These are phyloP conservation scores for Drosophila subsilvestris DNA, from an alignment of 2,888 invertebrate species.

Conservation along the genomic window DNA sequence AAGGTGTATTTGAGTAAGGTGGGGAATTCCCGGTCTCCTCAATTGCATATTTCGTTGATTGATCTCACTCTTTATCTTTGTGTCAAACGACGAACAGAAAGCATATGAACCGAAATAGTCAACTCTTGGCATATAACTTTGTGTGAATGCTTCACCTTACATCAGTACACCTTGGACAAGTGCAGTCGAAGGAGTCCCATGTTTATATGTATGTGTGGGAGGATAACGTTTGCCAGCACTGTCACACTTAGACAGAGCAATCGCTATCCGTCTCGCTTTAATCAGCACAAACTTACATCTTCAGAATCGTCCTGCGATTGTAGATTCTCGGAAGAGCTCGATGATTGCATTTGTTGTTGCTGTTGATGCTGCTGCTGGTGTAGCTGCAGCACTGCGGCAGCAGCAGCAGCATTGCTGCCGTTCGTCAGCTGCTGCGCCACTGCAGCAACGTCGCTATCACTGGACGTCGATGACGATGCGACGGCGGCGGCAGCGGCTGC, in stretches of 20 bases:
- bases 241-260: background rate
- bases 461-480: conserved; percentile 59
- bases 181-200: background rate
- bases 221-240: background rate
- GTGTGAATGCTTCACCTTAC: background rate
- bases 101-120: background rate
- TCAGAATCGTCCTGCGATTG: conserved; percentile 83
- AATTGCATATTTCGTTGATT: background rate
- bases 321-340: conserved; percentile 82
- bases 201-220: background rate
- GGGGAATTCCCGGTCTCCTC: background rate
- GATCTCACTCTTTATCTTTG: background rate
- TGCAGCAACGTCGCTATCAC: conserved; percentile 64
- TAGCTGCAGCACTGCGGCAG: conserved; percentile 62
- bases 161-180: background rate
- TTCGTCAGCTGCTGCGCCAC: conserved; percentile 63
- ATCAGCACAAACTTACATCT: conserved; percentile 73
- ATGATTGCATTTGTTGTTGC: conserved; percentile 80
- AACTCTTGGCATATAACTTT: background rate
- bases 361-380: conserved; percentile 70
- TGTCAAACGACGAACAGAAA: background rate
- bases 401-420: conserved; percentile 65
- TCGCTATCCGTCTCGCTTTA: background rate
- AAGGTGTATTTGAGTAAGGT: background rate
- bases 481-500: conserved; percentile 73